These are phyloP conservation scores for Trachelus troglodyta DNA, from an alignment of 2,888 invertebrate species.

Conservation along the genomic window DNA sequence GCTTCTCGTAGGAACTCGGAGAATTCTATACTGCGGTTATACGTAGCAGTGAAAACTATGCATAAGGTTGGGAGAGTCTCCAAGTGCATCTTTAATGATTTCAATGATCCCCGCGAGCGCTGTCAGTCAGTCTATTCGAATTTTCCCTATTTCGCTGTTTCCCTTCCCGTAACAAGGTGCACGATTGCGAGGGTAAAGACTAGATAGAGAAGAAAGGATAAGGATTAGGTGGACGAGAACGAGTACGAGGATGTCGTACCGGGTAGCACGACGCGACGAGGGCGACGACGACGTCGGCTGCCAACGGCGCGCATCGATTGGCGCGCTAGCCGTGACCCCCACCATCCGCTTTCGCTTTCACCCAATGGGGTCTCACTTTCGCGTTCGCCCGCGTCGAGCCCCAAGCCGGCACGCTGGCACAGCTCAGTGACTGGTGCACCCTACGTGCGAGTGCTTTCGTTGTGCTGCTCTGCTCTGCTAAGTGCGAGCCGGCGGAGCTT, in stretches of 20 bases:
- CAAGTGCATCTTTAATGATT: background rate
- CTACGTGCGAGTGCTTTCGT: slow-evolving; percentile 48
- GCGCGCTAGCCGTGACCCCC: slow-evolving; percentile 65
- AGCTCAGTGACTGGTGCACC: slow-evolving; percentile 55
- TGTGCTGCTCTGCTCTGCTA: slow-evolving; percentile 31
- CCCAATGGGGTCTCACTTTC: slow-evolving; percentile 66
- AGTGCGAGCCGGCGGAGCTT: slow-evolving; percentile 26
- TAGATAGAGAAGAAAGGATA: background rate
- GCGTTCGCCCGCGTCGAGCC: slow-evolving; percentile 60
- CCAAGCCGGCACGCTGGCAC: slow-evolving; percentile 50
- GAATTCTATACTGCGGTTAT: background rate
- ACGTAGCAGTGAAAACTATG: background rate
- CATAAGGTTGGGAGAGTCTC: background rate
- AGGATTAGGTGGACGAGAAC: background rate
- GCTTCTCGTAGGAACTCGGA: background rate
- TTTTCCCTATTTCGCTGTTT: background rate
- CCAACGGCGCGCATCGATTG: slow-evolving; percentile 63
- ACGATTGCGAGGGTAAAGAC: background rate
- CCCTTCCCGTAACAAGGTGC: background rate
- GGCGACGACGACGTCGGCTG: slow-evolving; percentile 24
- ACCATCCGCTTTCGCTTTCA: slow-evolving; percentile 66
- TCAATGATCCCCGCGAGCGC: background rate
- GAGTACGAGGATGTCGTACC: background rate
- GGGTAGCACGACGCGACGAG: background rate
- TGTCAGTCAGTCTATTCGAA: background rate